Base-by-base conservation (phyloP, 2,797 vertebrate genomes). In the Euthynnus affinis region DNA sequence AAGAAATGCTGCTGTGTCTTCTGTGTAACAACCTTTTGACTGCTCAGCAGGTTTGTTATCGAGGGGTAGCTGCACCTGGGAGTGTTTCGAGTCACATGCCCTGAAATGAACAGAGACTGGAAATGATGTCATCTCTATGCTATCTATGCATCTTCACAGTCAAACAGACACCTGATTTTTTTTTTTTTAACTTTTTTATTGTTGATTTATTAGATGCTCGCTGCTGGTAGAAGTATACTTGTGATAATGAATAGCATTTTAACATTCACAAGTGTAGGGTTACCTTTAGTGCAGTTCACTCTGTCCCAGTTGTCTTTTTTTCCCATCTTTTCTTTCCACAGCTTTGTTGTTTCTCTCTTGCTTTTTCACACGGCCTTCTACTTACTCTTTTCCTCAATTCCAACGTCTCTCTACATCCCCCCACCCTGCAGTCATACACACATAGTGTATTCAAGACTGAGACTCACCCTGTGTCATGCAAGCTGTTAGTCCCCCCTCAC, bases 391-490 rank as follows among this genome's bases (percentile, higher is more conserved):
- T 80, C 57, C 61, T 66, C 29, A 69, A 23, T 68, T 83, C 71
- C 68, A 74, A 74, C 73, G 63, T 83, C 80, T 59, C 74, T 75
- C 63, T 68, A 42, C 68, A 40, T n/a, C 78, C 71, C 71, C 73
- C 84, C 82, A 68, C 72, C 81, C 67, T 53, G 44, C 78, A 85
- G 74, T 74, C 83, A 69, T 69, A 85, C 85, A 88, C 87, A 87
- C 25, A 49, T 49, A 57, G 71, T 71, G 76, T 85, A 87, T 89
- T 89, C 86, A 90, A 81, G 78, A 75, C 83, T 88, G 69, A 87
- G 80, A 78, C 89, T 90, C 77, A 69, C 82, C 74, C 87, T 87
- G 81, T 91, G 88, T 88, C 84, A 87, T 87, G 80, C 88, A 89
- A 85, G 88, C 89, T 90, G 86, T 88, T 82, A 63, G 76, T 51